Evolutionary conservation across 2,797 vertebrate species (phyloP).

Genomic region (Sebastes nivosus): DNA sequence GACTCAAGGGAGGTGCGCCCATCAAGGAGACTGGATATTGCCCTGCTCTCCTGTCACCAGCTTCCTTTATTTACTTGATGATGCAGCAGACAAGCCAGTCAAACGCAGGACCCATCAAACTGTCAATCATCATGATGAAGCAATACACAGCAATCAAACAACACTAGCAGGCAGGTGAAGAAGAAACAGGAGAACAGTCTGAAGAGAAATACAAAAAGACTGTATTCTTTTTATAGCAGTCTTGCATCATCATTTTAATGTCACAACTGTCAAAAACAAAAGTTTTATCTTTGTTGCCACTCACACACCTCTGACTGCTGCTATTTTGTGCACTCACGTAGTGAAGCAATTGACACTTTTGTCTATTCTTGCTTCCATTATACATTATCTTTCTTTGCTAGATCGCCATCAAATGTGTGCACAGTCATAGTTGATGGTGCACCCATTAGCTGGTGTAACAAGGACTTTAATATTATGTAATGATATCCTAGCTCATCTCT

Average conservation of each 20-base stretch:
- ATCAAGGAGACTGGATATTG: conserved; percentile 19
- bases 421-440: not conserved
- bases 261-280: conserved; percentile 32
- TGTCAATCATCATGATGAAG: conserved; percentile 52
- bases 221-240: conserved; percentile 33
- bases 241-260: conserved; percentile 15
- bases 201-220: conserved; percentile 20
- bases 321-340: not conserved
- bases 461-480: not conserved
- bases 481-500: not conserved
- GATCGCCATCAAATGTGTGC: not conserved
- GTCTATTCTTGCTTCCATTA: not conserved
- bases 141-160: conserved; percentile 44
- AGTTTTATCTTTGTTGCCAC: conserved; percentile 13
- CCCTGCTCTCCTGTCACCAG: conserved; percentile 26
- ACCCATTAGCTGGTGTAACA: not conserved
- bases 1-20: conserved; percentile 9
- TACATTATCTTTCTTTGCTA: not conserved
- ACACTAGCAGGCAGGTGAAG: conserved; percentile 21
- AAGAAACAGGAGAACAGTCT: conserved; percentile 14
- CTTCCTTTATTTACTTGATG: conserved; percentile 41
- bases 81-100: conserved; percentile 45
- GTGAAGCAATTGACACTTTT: not conserved
- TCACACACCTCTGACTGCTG: conserved; percentile 1
- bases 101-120: conserved; percentile 29